Conservation (phyloP, 1,140 invertebrate species). For the Drosophila suzukii region DNA sequence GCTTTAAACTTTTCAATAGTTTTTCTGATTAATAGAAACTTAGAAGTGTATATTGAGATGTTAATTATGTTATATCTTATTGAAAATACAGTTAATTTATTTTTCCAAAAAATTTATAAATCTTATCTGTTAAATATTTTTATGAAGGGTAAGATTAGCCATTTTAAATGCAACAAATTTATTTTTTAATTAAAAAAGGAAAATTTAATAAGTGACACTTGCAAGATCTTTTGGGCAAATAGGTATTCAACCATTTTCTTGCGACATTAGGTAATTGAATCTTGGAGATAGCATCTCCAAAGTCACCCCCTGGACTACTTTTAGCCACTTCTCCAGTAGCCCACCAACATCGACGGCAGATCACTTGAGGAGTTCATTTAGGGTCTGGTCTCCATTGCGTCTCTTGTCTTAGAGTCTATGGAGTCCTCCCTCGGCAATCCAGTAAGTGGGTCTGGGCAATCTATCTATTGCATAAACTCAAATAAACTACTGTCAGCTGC, state of each 20-base stretch:
- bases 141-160: too few relatives aligned
- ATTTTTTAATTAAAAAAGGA: background rate
- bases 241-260: background rate
- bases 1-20: too few relatives aligned
- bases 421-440: background rate
- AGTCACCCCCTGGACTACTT: conserved; percentile 1
- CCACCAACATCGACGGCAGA: conserved; percentile 3
- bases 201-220: background rate
- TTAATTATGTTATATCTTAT: too few relatives aligned
- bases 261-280: background rate
- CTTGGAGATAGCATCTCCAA: background rate
- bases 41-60: too few relatives aligned
- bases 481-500: conserved; percentile 48
- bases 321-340: conserved; percentile 6
- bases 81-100: too few relatives aligned
- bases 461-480: conserved; percentile 40
- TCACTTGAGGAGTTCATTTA: conserved; percentile 12
- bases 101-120: too few relatives aligned
- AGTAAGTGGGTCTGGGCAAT: conserved; percentile 33
- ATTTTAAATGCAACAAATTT: too few relatives aligned
- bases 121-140: too few relatives aligned
- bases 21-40: too few relatives aligned
- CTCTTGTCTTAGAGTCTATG: too few relatives aligned
- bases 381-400: conserved; percentile 6
- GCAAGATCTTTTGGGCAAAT: background rate